phyloP scores from a whole-genome alignment of 2,888 invertebrate species.

The Orthonychiurus folsomi region DNA sequence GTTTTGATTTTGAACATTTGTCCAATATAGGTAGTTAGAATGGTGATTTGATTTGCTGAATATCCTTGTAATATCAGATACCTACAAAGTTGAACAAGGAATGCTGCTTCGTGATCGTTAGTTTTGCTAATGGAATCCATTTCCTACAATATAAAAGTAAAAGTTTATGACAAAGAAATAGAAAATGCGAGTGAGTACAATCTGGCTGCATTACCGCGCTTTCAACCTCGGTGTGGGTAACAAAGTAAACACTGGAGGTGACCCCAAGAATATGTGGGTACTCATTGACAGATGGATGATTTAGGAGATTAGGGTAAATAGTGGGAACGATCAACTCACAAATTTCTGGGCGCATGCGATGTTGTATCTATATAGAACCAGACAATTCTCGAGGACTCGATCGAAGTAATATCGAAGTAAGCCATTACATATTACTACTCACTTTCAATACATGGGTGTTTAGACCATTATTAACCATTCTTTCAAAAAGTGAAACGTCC shows the following conservation, averaged over 20 bases:
- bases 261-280: constrained; percentile 56
- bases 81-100: constrained; percentile 54
- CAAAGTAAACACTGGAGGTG: constrained; percentile 57
- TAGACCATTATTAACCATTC: constrained; percentile 61
- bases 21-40: constrained; percentile 62
- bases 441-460: constrained; percentile 48
- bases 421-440: constrained; percentile 1
- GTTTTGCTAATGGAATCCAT: constrained; percentile 52
- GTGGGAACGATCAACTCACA: constrained; percentile 53
- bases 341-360: constrained; percentile 65
- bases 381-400: background rate
- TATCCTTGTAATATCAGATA: constrained; percentile 58
- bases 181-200: too few species aligned
- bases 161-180: too few species aligned
- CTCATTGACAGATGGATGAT: constrained; percentile 52
- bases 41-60: constrained; percentile 56
- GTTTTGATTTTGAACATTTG: constrained; percentile 55
- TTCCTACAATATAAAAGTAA: background rate
- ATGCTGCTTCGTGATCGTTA: constrained; percentile 57
- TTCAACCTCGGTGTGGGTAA: constrained; percentile 55
- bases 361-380: constrained; percentile 51
- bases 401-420: background rate
- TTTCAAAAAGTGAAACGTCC: constrained; percentile 72
- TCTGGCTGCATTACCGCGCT: constrained; percentile 48
- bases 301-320: constrained; percentile 57